Base-by-base conservation (phyloP, 2,113 vertebrate genomes). In the Cottus gobio region DNA sequence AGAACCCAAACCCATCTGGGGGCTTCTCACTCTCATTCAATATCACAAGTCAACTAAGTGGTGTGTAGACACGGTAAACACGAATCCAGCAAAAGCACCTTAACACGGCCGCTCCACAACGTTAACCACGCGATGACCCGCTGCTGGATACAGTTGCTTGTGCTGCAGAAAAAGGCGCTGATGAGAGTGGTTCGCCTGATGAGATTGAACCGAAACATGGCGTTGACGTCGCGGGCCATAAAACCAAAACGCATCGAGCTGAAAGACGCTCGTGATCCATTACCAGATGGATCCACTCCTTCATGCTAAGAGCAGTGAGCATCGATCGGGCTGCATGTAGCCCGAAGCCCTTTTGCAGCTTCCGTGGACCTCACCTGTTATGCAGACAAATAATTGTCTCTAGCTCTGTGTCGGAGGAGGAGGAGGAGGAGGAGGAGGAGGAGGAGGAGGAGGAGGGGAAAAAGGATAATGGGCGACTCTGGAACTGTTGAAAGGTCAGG, bases 401-500 rank as follows among this genome's bases (percentile, higher is more conserved):
- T 22, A 50, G 30, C 52, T 68, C 64, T 34, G 20, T 56, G 39
- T 60, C 34, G 31, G 52, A 15, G 34, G 48, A 30, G 37, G 24
- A 20, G 11, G 39, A 2, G 37, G 2, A 31, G 9, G 37, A n/a
- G 66, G 15, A 75, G 64, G 62, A 30, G 11, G 39, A 2, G 37
- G 2, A n/a, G 31, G 52, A 15, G 34, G 48, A 30, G 37, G 24
- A 20, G 11, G 39, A 2, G 37, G 2, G 5, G 9, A 44, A n/a
- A 69, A 18, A 75, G 64, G 62, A 30, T 72, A 72, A 57, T 34
- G 22, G 76, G 42, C 2, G 61, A 79, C 37, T 81, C 44, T 60
- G 76, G 50, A 81, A 56, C 63, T 56, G 82, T 11, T 68, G 56
- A 91, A 88, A 92, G 86, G 87, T 87, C 81, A 83, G 36, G 54